A percentile compares a stretch with the other conserved stretches of the same genome.
Evolutionary conservation across 1,140 invertebrate genomes (phyloP).

Genomic region (Drosophila cardini): DNA sequence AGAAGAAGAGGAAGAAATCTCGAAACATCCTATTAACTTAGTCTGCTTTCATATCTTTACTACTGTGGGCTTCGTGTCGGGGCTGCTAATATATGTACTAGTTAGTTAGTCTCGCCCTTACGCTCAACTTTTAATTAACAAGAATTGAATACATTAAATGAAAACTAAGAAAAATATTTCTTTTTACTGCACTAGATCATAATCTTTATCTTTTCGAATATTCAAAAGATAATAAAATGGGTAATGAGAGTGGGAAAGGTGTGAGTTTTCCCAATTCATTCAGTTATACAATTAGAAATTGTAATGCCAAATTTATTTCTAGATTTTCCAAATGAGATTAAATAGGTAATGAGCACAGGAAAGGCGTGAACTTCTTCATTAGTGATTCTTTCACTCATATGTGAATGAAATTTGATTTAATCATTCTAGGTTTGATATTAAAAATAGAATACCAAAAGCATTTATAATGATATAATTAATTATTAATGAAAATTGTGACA

Average conservation of each 20-base stretch:
- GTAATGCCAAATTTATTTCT: too few species aligned
- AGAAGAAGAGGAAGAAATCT: constrained; percentile 1
- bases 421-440: too few species aligned
- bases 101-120: constrained; percentile 2
- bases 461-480: too few species aligned
- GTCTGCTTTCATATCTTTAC: constrained; percentile 35
- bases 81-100: constrained; percentile 15
- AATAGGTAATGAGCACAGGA: not conserved
- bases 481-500: too few species aligned
- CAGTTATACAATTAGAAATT: too few species aligned
- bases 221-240: not conserved
- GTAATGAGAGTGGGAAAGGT: not conserved
- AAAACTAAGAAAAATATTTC: not conserved
- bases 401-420: too few species aligned
- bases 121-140: constrained; percentile 12
- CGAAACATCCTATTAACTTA: constrained; percentile 28
- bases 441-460: too few species aligned
- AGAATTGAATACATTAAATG: constrained; percentile 18
- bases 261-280: too few species aligned
- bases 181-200: not conserved
- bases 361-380: not conserved
- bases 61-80: constrained; percentile 26
- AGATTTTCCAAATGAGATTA: not conserved
- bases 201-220: not conserved
- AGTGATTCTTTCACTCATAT: too few species aligned